phyloP scores from a whole-genome alignment of 2,113 vertebrate species.

The Puffinus mauretanicus region DNA sequence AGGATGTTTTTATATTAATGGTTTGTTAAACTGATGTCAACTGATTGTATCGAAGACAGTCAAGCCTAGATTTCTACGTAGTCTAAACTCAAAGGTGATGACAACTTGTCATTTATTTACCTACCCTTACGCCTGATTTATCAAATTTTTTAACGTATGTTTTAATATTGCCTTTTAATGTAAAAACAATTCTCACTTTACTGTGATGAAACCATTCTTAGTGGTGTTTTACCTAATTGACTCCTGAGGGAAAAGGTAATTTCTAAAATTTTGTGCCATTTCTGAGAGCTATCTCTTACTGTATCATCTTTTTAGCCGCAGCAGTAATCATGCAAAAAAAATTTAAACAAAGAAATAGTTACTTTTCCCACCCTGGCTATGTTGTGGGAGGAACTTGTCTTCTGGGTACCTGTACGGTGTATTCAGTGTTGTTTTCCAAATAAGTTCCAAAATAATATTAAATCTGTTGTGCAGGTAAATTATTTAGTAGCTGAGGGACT shows the following conservation, averaged over 20 bases:
- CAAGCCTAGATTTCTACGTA: background rate
- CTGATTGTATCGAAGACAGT: background rate
- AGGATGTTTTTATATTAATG: background rate
- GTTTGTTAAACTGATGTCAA: background rate
- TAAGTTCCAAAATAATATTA: background rate
- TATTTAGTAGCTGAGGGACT: background rate
- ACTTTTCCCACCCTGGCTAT: background rate
- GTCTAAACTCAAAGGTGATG: background rate
- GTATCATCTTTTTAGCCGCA: background rate
- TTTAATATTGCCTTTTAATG: constrained; percentile 1
- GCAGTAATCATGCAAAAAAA: background rate
- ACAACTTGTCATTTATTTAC: background rate
- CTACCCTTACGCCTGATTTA: background rate
- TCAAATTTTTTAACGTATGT: background rate
- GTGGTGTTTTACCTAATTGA: background rate
- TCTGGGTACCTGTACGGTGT: background rate
- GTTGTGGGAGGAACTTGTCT: background rate
- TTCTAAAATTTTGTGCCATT: background rate
- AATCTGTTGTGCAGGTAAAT: background rate
- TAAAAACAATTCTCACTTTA: background rate
- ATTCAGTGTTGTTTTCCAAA: background rate
- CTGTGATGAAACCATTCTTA: background rate
- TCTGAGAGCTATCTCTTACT: background rate
- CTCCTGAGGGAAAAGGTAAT: background rate
- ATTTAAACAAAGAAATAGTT: background rate